Percentiles rank a stretch among this genome's conserved stretches.
Conservation (phyloP, 2,113 vertebrate genomes). For the Tragelaphus scriptus region DNA sequence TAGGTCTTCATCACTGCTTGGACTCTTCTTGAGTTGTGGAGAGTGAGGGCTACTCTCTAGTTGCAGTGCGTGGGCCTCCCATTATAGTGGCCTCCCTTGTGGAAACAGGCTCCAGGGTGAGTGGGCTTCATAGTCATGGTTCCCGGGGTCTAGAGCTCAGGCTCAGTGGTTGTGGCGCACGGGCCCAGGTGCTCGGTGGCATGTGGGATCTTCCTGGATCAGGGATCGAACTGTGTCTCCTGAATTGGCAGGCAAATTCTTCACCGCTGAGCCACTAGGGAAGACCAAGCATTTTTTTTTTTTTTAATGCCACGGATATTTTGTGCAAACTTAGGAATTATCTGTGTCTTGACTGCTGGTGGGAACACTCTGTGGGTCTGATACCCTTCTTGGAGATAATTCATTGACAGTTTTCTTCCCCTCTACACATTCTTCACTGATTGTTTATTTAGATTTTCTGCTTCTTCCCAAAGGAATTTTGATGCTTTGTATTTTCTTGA, state of each 20-base stretch:
- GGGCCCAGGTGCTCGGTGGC: not conserved
- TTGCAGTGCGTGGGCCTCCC: accelerated
- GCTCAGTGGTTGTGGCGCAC: accelerated
- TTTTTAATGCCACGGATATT: not conserved
- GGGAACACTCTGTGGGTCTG: not conserved
- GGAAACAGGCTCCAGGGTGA: not conserved
- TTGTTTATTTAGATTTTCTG: constrained; percentile 6
- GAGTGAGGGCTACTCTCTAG: not conserved
- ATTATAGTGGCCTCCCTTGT: not conserved
- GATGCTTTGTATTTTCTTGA: not conserved
- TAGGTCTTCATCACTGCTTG: not conserved
- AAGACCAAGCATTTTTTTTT: not conserved
- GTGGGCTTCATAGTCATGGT: accelerated
- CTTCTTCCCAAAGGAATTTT: not conserved
- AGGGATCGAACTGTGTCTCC: not conserved
- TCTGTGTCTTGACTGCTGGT: not conserved
- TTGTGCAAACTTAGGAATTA: not conserved
- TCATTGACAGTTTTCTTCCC: not conserved
- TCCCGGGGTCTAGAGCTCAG: not conserved
- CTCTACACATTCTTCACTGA: not conserved
- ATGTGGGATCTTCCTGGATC: not conserved
- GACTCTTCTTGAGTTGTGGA: not conserved
- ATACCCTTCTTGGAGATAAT: not conserved
- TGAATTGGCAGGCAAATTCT: not conserved
- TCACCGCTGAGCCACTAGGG: not conserved